Percentiles rank a stretch among this genome's conserved stretches.
Evolutionary conservation across 2,797 vertebrate genomes (phyloP).

Genomic region (Philypnodon macrostomus): DNA sequence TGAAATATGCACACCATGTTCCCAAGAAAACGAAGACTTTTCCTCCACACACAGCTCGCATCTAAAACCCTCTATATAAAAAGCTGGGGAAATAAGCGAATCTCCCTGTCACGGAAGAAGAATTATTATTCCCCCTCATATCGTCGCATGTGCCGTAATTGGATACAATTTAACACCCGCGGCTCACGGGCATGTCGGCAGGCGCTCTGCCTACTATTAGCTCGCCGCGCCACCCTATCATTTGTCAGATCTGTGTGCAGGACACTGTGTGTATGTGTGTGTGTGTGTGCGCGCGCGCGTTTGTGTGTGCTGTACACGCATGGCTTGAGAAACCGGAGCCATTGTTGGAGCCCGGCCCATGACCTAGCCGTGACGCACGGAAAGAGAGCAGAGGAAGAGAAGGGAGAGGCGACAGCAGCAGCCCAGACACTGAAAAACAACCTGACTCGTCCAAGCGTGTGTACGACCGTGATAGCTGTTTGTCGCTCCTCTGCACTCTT

Average conservation of each 20-base stretch:
- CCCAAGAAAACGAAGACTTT: slow-evolving; percentile 44
- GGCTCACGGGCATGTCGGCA: slow-evolving; percentile 74
- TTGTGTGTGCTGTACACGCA: slow-evolving; percentile 9
- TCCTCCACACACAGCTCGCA: slow-evolving; percentile 20
- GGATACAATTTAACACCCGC: slow-evolving; percentile 79
- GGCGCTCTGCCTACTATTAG: slow-evolving; percentile 70
- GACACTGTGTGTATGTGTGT: no score
- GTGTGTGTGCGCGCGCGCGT: slow-evolving; percentile 48
- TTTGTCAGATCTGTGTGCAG: slow-evolving; percentile 71
- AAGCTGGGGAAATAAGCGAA: slow-evolving; percentile 65
- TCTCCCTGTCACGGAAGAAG: slow-evolving; percentile 68
- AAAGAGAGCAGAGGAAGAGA: slow-evolving; percentile 24
- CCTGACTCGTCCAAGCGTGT: slow-evolving; percentile 50
- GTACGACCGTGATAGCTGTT: slow-evolving; percentile 34
- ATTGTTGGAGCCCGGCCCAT: slow-evolving; percentile 74
- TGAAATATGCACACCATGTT: slow-evolving; percentile 54
- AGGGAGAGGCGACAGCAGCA: slow-evolving; percentile 25
- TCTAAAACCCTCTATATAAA: slow-evolving; percentile 38
- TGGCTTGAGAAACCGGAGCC: slow-evolving; percentile 65
- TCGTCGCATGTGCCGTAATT: slow-evolving; percentile 73
- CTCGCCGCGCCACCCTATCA: slow-evolving; percentile 66
- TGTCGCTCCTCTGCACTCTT: slow-evolving; percentile 30
- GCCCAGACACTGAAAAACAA: slow-evolving; percentile 60
- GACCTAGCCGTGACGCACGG: slow-evolving; percentile 74
- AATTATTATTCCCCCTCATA: slow-evolving; percentile 67